phyloP scores from a whole-genome alignment of 2,113 vertebrate genomes.

The Stictonetta naevosa region DNA sequence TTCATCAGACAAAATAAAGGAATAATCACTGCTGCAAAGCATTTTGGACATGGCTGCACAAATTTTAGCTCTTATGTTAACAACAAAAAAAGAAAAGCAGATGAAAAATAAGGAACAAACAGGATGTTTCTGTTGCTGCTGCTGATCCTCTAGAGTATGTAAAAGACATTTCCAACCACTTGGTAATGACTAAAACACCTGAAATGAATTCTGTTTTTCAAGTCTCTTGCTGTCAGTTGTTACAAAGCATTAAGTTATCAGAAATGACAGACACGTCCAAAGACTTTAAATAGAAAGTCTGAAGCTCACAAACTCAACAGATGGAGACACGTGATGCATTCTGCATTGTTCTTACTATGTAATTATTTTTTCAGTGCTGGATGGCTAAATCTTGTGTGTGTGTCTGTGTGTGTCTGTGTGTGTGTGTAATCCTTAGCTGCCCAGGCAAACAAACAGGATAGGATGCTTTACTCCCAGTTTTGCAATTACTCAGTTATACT shows the following conservation, averaged over 20 bases:
- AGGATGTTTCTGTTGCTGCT: neutral
- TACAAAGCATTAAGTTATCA: neutral
- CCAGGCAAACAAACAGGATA: neutral
- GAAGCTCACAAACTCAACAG: neutral
- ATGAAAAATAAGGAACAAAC: neutral
- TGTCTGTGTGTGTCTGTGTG: too few relatives aligned
- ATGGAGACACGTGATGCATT: neutral
- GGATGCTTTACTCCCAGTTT: neutral
- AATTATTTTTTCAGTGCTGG: neutral
- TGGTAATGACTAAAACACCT: neutral
- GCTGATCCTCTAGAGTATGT: neutral
- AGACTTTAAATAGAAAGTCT: neutral
- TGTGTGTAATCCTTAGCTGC: neutral
- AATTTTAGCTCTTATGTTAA: neutral
- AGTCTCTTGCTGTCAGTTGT: neutral
- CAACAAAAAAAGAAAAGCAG: neutral
- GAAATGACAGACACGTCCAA: neutral
- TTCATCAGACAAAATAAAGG: neutral
- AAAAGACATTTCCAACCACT: neutral
- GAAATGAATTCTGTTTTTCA: neutral
- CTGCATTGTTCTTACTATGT: neutral
- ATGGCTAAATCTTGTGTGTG: neutral
- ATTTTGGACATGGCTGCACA: neutral
- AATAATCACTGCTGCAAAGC: neutral
- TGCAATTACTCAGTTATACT: neutral